Base-by-base conservation (phyloP, 2,797 vertebrate genomes). In the Poecilia velifera region DNA sequence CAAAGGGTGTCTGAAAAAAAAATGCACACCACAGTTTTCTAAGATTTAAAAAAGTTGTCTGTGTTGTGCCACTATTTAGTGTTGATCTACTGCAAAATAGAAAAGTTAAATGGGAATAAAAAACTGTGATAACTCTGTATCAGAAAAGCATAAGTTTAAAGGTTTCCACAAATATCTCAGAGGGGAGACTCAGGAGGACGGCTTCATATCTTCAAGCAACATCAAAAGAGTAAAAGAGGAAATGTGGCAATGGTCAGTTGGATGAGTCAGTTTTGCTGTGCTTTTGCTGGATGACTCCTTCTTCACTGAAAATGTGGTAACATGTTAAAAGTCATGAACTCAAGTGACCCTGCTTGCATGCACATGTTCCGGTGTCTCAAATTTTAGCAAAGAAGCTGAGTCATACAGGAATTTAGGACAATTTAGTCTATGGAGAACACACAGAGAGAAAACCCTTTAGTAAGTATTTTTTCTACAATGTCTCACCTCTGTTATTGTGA, bases 401-500 rank as follows among this genome's bases (percentile, higher is more conserved):
- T 84, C 46, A 79, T 43, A 0, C 6, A 9, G 12, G 36, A 51
- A 73, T 20, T 20, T 71, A 73, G 72, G 39, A 0, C 0, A 3
- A 22, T n/a, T 70, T 10, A 20, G 49, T 20, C 20, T 2, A 20
- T 34, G 53, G 6, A 7, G 10, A 34, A 28, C n/a, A 34, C 22
- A 39, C 5, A 18, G 55, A 47, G 14, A 34, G 2, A 28, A 39
- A 31, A 3, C 0, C 20, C 0, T 72, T 6, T 5, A 57, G 47
- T 47, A 31, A 16, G 41, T 34, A 25, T 28, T 22, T 3, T 59
- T 46, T 25, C 9, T 1, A 66, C 55, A 0, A n/a, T 18, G 28
- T 49, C 76, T 84, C 74, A 94, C 94, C 89, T 84, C 81, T 88
- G 47, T 81, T 88, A 39, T 81, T 87, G 51, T 86, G 82, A 28